Percentiles rank a stretch among this genome's conserved stretches.
Conservation (phyloP, 1,140 invertebrate genomes). For the Drosophila prosaltans region DNA sequence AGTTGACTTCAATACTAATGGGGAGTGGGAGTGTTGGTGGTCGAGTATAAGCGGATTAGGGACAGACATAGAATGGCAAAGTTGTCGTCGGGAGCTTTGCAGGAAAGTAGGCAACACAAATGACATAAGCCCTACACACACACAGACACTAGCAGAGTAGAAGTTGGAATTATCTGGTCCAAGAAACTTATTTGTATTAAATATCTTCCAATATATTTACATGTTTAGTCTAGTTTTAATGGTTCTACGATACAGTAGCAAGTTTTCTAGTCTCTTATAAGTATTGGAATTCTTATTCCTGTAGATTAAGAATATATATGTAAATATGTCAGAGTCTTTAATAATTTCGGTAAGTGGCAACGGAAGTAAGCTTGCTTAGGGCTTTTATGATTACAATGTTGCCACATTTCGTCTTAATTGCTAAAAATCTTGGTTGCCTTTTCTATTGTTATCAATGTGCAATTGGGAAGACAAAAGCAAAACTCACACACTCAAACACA, state of each 20-base stretch:
- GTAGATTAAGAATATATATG: too few relatives aligned
- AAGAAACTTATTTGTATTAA: background rate
- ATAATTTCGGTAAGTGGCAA: background rate
- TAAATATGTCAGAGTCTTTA: too few relatives aligned
- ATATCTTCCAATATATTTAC: too few relatives aligned
- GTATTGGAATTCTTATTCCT: too few relatives aligned
- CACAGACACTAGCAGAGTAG: background rate
- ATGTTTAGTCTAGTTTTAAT: background rate
- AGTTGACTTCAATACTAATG: too few relatives aligned
- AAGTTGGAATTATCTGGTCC: background rate
- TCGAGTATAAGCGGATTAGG: slow-evolving; percentile 44
- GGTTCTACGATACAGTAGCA: too few relatives aligned
- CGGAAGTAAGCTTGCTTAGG: background rate
- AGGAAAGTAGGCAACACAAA: slow-evolving; percentile 19
- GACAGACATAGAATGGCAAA: background rate
- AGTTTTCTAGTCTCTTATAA: too few relatives aligned
- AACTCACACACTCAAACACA: slow-evolving; percentile 1
- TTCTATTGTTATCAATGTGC: slow-evolving; percentile 50
- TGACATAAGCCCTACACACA: slow-evolving; percentile 1
- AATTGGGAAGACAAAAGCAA: slow-evolving; percentile 37
- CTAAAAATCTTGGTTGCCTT: slow-evolving; percentile 51
- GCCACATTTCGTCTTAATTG: slow-evolving; percentile 53
- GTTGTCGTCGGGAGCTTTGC: background rate
- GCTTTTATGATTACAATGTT: slow-evolving; percentile 3
- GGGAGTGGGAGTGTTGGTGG: background rate